These are phyloP conservation scores for Manis crassicaudata DNA, from an alignment of 2,797 vertebrate genomes.

Conservation along the genomic window DNA sequence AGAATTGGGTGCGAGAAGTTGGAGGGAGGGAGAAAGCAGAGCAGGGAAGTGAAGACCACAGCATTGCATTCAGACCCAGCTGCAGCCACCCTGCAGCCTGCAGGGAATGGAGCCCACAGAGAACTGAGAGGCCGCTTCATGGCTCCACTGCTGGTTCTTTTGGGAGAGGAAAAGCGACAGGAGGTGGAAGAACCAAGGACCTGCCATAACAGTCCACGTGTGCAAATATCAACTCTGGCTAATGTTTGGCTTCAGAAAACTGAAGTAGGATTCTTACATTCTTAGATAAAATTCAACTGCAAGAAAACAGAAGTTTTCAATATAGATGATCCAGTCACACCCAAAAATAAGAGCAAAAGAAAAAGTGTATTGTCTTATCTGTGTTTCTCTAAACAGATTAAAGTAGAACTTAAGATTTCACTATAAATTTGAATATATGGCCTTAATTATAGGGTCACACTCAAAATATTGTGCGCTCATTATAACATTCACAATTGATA, in stretches of 20 bases:
- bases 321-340: not conserved
- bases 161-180: rapidly evolving
- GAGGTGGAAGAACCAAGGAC: not conserved
- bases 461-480: not conserved
- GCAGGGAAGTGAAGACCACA: not conserved
- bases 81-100: too few species aligned
- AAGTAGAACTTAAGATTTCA: not conserved
- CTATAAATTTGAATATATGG: not conserved
- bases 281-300: not conserved
- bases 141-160: not conserved
- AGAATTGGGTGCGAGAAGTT: not conserved
- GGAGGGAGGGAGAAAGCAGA: too few species aligned
- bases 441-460: conserved; percentile 30
- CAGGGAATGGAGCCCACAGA: not conserved
- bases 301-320: not conserved
- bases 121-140: rapidly evolving
- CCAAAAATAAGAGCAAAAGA: not conserved
- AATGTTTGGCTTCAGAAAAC: not conserved
- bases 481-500: conserved; percentile 29
- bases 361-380: not conserved
- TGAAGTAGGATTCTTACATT: not conserved
- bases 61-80: rapidly evolving
- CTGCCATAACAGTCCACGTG: not conserved
- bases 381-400: not conserved
- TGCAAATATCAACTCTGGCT: too few species aligned